Percentiles rank a stretch among this genome's conserved stretches.
These are phyloP conservation scores for Tetranychus truncatus DNA, from an alignment of 2,888 invertebrate species.

Conservation along the genomic window DNA sequence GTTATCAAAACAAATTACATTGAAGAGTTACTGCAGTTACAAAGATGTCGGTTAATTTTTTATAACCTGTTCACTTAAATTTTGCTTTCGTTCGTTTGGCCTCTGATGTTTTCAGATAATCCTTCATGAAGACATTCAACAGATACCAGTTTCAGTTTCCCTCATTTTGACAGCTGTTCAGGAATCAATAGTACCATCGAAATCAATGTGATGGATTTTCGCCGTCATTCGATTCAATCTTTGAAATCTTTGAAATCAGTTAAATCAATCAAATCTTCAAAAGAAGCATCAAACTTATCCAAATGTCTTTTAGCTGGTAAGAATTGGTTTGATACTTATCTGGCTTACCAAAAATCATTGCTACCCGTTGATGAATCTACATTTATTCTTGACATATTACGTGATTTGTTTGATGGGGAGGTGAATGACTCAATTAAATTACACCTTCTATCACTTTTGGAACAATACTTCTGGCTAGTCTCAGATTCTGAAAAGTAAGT, in stretches of 20 bases:
- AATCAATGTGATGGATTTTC: not conserved
- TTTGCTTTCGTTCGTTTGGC: too few relatives aligned
- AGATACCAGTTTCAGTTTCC: too few relatives aligned
- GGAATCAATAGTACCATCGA: too few relatives aligned
- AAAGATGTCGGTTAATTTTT: too few relatives aligned
- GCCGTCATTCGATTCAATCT: not conserved
- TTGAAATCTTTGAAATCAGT: not conserved
- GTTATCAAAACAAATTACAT: too few relatives aligned
- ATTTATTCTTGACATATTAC: constrained; percentile 18
- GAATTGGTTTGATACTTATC: constrained; percentile 7
- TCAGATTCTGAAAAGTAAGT: constrained; percentile 18
- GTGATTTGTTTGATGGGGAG: constrained; percentile 20
- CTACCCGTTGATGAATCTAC: not conserved
- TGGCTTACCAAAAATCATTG: not conserved
- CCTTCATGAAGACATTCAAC: too few relatives aligned
- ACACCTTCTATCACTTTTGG: constrained; percentile 20
- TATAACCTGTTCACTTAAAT: too few relatives aligned
- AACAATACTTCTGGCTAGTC: constrained; percentile 15
- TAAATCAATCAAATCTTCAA: not conserved
- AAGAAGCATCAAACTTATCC: not conserved
- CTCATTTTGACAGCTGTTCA: too few relatives aligned
- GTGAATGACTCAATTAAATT: constrained; percentile 11
- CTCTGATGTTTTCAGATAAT: too few relatives aligned
- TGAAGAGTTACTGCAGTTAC: too few relatives aligned
- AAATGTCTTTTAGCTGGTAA: not conserved